A percentile compares a stretch with the other conserved stretches of the same genome.
These are phyloP conservation scores for Aspidapion aeneum DNA, from an alignment of 2,888 invertebrate genomes.

Conservation along the genomic window DNA sequence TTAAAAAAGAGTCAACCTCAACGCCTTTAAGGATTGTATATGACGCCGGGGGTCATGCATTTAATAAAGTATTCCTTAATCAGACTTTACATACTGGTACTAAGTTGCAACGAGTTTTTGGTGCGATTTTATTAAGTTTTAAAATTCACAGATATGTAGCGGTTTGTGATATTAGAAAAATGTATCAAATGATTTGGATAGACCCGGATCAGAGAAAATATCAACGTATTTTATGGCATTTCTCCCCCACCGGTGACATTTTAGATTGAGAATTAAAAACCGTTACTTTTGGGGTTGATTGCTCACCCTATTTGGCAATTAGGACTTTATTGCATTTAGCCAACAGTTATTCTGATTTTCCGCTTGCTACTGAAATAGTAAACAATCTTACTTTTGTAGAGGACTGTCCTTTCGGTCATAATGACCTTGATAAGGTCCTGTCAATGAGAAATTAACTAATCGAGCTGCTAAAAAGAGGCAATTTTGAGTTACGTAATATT, in stretches of 20 bases:
- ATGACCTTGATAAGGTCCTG: neutral
- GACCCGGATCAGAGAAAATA: neutral
- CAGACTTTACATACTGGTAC: slow-evolving; percentile 1
- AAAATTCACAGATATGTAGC: neutral
- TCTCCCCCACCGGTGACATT: neutral
- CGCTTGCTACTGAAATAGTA: neutral
- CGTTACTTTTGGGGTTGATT: neutral
- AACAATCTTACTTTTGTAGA: neutral
- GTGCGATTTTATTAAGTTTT: neutral
- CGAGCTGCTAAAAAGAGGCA: neutral
- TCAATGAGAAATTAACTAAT: neutral
- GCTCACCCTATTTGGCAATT: slow-evolving; percentile 1
- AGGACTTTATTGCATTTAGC: neutral
- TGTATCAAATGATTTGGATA: neutral
- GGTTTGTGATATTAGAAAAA: neutral
- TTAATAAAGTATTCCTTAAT: neutral
- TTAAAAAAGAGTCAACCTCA: neutral
- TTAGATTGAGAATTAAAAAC: neutral
- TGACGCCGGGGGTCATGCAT: slow-evolving; percentile 3
- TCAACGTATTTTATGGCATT: neutral
- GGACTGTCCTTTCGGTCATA: slow-evolving; percentile 2
- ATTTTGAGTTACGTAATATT: neutral
- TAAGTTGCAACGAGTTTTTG: neutral
- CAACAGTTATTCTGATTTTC: neutral
- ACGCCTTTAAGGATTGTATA: slow-evolving; percentile 4